Evolutionary conservation across 1,140 invertebrate species (phyloP), one percentile per base, ranked within the genome.

Genomic region (Heliothis subflexa): DNA sequence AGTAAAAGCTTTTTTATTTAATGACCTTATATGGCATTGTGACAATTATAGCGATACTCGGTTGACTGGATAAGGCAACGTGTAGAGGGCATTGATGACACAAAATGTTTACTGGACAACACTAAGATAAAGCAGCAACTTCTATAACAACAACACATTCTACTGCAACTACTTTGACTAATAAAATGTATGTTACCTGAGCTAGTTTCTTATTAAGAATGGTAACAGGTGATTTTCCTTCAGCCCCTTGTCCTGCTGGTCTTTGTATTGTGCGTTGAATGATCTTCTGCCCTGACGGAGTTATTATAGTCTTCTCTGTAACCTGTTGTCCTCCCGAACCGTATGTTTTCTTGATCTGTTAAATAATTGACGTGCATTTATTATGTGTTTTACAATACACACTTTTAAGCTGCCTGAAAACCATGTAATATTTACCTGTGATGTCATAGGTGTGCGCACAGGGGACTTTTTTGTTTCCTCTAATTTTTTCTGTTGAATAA

Each of bases 221-320:
- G 10, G 87, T 89, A 12, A 93, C 89, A 0, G 92, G 90, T 3
- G 89, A 91, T 64, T 90, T 89, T 25, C 87, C 89, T 10, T 93
- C 90, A 3, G 80, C 21, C 1, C 72, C 21, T 4, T 62, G 85
- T 33, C 81, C 81, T 11, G 79, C 79, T 0, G 90, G 87, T 47
- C 93, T 78, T 78, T 95, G 94, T 83, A 95, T 94, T 0, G 94
- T 94, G 33, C 93, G 85, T 74, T 95, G 93, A 55, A 95, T 94
- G 45, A 94, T 94, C 81, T 94, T 95, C 79, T 95, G 93, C 49
- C 93, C 94, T 9, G 92, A 94, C 1, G 94, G 94, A n/a, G 94
- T 95, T 33, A 95, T 95, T 62, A 95, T 94, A 0, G 94, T 95
- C 78, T 95, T 95, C 74, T 94, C 93, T 2, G 93, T 93, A 14